phyloP scores from a whole-genome alignment of 2,113 vertebrate species.

The Nannobrachium achirus region DNA sequence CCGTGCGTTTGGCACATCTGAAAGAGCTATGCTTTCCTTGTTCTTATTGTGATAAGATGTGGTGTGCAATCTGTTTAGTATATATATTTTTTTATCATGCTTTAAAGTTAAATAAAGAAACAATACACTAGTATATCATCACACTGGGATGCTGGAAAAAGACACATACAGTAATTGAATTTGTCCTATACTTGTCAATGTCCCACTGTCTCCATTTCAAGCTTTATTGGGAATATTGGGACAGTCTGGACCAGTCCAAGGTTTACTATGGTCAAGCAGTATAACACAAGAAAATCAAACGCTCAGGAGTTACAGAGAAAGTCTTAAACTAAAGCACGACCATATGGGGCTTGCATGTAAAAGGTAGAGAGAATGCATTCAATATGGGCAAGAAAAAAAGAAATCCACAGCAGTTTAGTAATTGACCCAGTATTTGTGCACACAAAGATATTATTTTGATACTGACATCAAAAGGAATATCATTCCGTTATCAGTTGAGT shows the following conservation, averaged over 20 bases:
- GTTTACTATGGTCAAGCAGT: slow-evolving; percentile 42
- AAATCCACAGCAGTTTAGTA: slow-evolving; percentile 1
- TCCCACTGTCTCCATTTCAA: slow-evolving; percentile 37
- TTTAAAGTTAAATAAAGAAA: no score
- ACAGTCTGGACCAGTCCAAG: slow-evolving; percentile 30
- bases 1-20: not conserved
- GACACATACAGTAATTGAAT: not conserved
- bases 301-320: slow-evolving; percentile 26
- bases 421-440: slow-evolving; percentile 18
- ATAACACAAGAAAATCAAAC: slow-evolving; percentile 34
- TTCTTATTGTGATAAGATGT: not conserved
- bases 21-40: not conserved
- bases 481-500: slow-evolving; percentile 3
- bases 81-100: no score
- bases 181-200: slow-evolving; percentile 16
- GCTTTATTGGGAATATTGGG: slow-evolving; percentile 35
- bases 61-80: not conserved
- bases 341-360: slow-evolving; percentile 40
- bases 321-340: slow-evolving; percentile 40
- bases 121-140: no score
- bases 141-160: not conserved
- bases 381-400: slow-evolving; percentile 21
- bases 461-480: slow-evolving; percentile 14
- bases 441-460: slow-evolving; percentile 17
- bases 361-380: slow-evolving; percentile 30